Evolutionary conservation across 2,113 vertebrate genomes (phyloP), one percentile per base, ranked within the genome.

Genomic region (Numida meleagris): DNA sequence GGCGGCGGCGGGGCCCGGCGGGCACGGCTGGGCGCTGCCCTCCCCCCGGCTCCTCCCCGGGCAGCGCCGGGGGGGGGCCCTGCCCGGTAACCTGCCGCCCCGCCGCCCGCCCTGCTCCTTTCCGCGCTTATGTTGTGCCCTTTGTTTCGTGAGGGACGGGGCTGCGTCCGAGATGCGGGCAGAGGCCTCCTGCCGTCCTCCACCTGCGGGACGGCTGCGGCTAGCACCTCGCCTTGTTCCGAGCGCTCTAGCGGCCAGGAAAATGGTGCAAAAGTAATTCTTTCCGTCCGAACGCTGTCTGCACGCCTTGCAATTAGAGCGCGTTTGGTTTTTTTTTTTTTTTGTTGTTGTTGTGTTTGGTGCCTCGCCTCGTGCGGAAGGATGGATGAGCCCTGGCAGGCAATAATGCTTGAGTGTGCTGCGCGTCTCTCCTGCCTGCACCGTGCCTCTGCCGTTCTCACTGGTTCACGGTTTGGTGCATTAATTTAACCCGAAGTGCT

Each of bases 401-500:
- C n/a, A 16, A 31, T 73, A 13, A 1, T 31, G 61, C 34, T 74
- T 70, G 18, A 8, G 12, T 2, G 0, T 3, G 8, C 14, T 38
- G 1, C 23, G 68, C 63, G 20, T 57, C n/a, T 40, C 63, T 19
- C 0, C 23, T 21, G 73, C 4, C 53, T 12, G 43, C 4, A 0
- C 68, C 15, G 59, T 27, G 36, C 59, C 24, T 3, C 55, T 4
- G 51, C 34, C 40, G 55, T 9, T 43, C 57, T 33, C 55, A 25
- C 77, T 38, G 3, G 65, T 21, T 77, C 42, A 0, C 31, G 2
- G 1, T 4, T 9, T 12, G n/a, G 13, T 1, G 4, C 20, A 0
- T 62, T 86, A 25, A 6, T 31, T 71, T 50, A 6, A 23, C 23
- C 83, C n/a, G 17, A 68, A 50, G 25, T 63, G 33, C 34, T 23